Evolutionary conservation across 2,888 invertebrate genomes (phyloP), one percentile per base, ranked within the genome.

Genomic region (Mesopsocus fuscifrons): DNA sequence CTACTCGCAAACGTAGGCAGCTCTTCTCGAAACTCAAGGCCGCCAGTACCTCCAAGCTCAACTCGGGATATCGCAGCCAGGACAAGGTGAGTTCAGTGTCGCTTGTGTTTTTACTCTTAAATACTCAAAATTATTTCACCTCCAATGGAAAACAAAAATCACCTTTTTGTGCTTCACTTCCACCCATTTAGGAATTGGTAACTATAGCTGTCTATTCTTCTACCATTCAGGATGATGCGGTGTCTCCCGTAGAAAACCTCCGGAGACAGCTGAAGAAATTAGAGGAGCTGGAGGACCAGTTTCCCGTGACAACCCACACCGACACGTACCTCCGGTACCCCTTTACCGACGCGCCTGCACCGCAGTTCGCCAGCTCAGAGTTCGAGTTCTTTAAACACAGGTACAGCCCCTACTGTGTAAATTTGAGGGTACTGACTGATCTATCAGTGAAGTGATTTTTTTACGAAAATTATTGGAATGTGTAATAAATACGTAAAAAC

Each of bases 241-340:
- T 43, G 11, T 77, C 77, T 42, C 82, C 83, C 0, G 69, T 84
- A 9, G 84, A 84, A 54, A 79, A 80, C 46, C 63, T 83, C n/a
- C 66, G 83, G 1, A 74, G 78, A 53, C 84, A 84, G 56, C 59
- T 84, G 44, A 74, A 83, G 49, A 82, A 83, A 54, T 62, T 84
- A 21, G 84, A 84, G 53, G 83, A 83, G 54, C 61, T 84, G 32
- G 84, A 83, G 54, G 84, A 84, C 54, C 80, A 83, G 59, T 76
- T 84, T 52, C 79, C 78, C 0, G 77, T 76, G 47, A 65, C 78
- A 46, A 68, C 69, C 16, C 64, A 65, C 47, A 71, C 72, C 30
- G 82, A 80, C 53, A 79, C 82, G 35, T 82, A 82, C 52, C 61
- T 84, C 47, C 68, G 82, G 35, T 84, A 84, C 59, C 84, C 84